A percentile compares a stretch with the other conserved stretches of the same genome.
phyloP scores from a whole-genome alignment of 2,113 vertebrate species.

The Gallinago paraguaiae region DNA sequence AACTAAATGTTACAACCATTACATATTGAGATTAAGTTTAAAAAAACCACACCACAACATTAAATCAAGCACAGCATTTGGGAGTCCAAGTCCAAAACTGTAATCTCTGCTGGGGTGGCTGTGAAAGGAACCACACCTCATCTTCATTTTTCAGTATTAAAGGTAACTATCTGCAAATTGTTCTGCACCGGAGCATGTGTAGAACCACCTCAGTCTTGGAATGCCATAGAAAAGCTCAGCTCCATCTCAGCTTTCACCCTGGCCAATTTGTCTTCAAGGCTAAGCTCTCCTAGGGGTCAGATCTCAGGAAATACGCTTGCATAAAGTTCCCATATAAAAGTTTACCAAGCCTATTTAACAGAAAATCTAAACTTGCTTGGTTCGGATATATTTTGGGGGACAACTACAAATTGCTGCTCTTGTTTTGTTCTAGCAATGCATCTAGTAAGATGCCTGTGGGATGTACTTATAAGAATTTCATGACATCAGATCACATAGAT shows the following conservation, averaged over 20 bases:
- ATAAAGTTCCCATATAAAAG: neutral
- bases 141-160: neutral
- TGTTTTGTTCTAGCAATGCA: neutral
- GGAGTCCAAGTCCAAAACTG: neutral
- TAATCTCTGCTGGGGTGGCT: neutral
- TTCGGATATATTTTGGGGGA: neutral
- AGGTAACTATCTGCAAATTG: accelerated
- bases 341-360: neutral
- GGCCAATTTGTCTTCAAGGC: neutral
- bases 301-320: neutral
- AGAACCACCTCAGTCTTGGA: neutral
- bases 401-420: neutral
- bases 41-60: too few relatives aligned
- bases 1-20: neutral
- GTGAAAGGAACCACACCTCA: neutral
- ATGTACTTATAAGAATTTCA: neutral
- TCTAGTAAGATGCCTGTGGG: neutral
- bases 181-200: neutral
- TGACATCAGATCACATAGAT: neutral
- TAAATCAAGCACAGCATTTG: neutral
- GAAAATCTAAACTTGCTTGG: neutral
- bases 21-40: neutral
- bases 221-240: neutral
- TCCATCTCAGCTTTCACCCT: neutral
- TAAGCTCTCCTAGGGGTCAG: neutral